phyloP scores from a whole-genome alignment of 2,113 vertebrate species.

The Oostethus manadensis region DNA sequence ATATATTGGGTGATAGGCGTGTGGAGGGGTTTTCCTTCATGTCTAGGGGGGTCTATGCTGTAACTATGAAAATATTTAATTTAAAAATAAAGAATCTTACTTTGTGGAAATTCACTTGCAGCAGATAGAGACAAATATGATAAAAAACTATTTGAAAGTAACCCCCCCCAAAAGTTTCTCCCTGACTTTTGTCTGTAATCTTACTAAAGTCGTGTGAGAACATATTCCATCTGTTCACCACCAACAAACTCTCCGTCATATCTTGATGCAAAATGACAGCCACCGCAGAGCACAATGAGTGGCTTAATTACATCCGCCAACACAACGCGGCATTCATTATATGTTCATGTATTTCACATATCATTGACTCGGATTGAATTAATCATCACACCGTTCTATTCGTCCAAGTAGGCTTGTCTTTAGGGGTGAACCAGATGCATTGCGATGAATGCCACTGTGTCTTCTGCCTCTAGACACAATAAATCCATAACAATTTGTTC shows the following conservation, averaged over 20 bases:
- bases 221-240: constrained; percentile 2
- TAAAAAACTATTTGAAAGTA: too few species aligned
- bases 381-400: neutral
- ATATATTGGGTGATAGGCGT: too few species aligned
- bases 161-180: too few species aligned
- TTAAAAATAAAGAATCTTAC: too few species aligned
- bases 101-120: too few species aligned
- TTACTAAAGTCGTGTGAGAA: neutral
- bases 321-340: neutral
- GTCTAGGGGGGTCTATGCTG: too few species aligned
- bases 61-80: too few species aligned
- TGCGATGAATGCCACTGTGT: neutral
- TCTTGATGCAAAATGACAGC: neutral
- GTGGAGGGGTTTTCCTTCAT: too few species aligned
- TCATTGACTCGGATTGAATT: constrained; percentile 2
- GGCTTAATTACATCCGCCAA: neutral
- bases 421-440: neutral
- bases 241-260: neutral
- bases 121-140: too few species aligned
- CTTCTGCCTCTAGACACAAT: neutral
- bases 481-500: neutral
- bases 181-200: neutral
- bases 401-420: neutral
- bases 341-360: neutral
- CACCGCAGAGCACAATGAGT: neutral